Evolutionary conservation across 2,113 vertebrate genomes (phyloP), one percentile per base, ranked within the genome.

Genomic region (Acanthisitta chloris): DNA sequence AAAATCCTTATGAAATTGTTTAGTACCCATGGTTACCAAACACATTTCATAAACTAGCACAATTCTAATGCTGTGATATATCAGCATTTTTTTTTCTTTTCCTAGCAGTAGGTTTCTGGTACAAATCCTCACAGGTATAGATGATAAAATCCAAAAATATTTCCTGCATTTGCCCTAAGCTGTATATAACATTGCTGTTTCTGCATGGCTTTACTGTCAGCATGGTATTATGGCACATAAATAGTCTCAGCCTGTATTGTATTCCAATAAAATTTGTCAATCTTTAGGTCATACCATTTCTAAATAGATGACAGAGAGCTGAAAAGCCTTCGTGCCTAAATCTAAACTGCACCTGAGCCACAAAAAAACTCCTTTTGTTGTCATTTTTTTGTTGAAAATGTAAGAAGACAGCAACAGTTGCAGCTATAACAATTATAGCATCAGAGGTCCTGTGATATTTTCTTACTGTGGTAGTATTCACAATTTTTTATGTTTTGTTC

Each of bases 21-120:
- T 81, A 79, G 96, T 96, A 93, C 64, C 95, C 95, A 96, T 97
- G 93, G 94, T 95, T 96, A 96, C 94, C 82, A 94, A 94, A 72
- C 38, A 51, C 38, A 5, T 69, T 84, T 89, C 57, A 66, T 34
- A 70, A 92, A 78, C 52, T 67, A 73, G 80, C 48, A 38, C 52
- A 29, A 18, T 85, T 76, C 65, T 81, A 62, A 40, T 62, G 65
- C 87, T 92, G 42, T 34, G 38, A 90, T 88, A 69, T 17, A 90
- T 84, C 80, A 86, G 76, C 71, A 3, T 69, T 81, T 92, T 70
- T 70, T 80, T 57, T 24, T 92, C 42, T 88, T 86, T 89, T 91
- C n/a, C 59, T 59, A 90, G 49, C 38, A 71, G 34, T 65, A 48
- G 67, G 64, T 84, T 95, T 66, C 74, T 88, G 31, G 33, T 84